A percentile compares a stretch with the other conserved stretches of the same genome.
Conservation (phyloP, 2,888 invertebrate genomes). For the Pimpla rufipes region DNA sequence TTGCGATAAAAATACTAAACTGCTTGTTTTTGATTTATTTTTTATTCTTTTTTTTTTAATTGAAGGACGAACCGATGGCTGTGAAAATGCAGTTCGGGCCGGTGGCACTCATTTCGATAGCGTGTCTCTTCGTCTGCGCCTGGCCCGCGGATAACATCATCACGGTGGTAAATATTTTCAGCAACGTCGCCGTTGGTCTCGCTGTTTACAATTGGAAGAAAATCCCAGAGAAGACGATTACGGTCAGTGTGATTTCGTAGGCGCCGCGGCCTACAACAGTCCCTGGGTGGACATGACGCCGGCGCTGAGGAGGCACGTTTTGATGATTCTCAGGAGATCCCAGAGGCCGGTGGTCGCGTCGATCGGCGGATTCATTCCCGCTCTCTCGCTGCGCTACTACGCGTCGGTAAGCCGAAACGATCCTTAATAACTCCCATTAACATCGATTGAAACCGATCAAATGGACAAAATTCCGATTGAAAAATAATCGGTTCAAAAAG, state of each 20-base stretch:
- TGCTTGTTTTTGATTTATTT: too few relatives aligned
- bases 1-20: too few relatives aligned
- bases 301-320: constrained; percentile 50
- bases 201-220: too few relatives aligned
- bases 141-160: constrained; percentile 71
- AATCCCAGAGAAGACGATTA: constrained; percentile 6
- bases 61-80: constrained; percentile 62
- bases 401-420: constrained; percentile 63
- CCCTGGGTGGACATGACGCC: constrained; percentile 50
- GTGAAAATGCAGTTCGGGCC: constrained; percentile 64
- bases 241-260: constrained; percentile 47
- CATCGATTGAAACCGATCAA: background rate
- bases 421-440: background rate
- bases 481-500: too few relatives aligned
- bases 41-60: background rate
- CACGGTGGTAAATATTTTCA: constrained; percentile 52
- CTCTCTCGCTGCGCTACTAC: constrained; percentile 72
- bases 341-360: constrained; percentile 68
- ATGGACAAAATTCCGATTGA: too few relatives aligned
- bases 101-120: constrained; percentile 57
- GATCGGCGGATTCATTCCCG: constrained; percentile 67
- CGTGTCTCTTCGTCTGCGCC: constrained; percentile 62
- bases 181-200: background rate
- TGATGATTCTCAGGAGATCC: constrained; percentile 56
- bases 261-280: constrained; percentile 45